These are phyloP conservation scores for Paracanthobrama guichenoti DNA, from an alignment of 2,113 vertebrate species.

Conservation along the genomic window DNA sequence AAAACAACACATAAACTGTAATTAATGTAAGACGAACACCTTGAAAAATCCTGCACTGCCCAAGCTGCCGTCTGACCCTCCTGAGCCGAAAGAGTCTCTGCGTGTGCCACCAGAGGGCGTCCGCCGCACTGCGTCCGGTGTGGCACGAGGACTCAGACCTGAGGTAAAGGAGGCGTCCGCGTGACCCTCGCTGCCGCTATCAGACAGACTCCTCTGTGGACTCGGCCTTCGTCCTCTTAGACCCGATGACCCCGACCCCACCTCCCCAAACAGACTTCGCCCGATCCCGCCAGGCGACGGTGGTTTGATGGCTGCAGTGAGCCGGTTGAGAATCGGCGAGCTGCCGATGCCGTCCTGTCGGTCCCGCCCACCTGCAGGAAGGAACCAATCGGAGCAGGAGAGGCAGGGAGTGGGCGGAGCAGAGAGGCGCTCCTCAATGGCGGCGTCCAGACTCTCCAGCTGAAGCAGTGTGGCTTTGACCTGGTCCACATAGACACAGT, in stretches of 20 bases:
- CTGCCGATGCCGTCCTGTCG: slow-evolving; percentile 73
- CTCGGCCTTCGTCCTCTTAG: slow-evolving; percentile 71
- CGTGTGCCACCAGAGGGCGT: slow-evolving; percentile 57
- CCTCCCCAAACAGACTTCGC: slow-evolving; percentile 79
- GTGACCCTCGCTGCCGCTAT: slow-evolving; percentile 72
- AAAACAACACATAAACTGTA: background rate
- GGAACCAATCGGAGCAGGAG: slow-evolving; percentile 91
- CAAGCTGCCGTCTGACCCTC: slow-evolving; percentile 70
- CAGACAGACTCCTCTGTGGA: slow-evolving; percentile 73
- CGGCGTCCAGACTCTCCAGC: slow-evolving; percentile 79
- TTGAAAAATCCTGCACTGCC: slow-evolving; percentile 73
- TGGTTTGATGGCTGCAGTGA: slow-evolving; percentile 73
- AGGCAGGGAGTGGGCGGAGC: slow-evolving; percentile 78
- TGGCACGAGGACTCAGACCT: slow-evolving; percentile 66
- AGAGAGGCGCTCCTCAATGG: slow-evolving; percentile 81
- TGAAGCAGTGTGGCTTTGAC: slow-evolving; percentile 89
- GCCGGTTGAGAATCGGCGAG: slow-evolving; percentile 80
- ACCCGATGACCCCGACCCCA: slow-evolving; percentile 49
- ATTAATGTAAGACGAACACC: slow-evolving; percentile 60
- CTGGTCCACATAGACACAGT: slow-evolving; percentile 93
- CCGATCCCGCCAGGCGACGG: slow-evolving; percentile 63
- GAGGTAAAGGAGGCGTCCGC: slow-evolving; percentile 57
- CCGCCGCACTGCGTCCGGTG: slow-evolving; percentile 67
- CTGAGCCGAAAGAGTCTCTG: slow-evolving; percentile 69
- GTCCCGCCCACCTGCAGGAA: slow-evolving; percentile 73